These are phyloP conservation scores for Clarias pachynema DNA, from an alignment of 2,797 vertebrate genomes.

Conservation along the genomic window DNA sequence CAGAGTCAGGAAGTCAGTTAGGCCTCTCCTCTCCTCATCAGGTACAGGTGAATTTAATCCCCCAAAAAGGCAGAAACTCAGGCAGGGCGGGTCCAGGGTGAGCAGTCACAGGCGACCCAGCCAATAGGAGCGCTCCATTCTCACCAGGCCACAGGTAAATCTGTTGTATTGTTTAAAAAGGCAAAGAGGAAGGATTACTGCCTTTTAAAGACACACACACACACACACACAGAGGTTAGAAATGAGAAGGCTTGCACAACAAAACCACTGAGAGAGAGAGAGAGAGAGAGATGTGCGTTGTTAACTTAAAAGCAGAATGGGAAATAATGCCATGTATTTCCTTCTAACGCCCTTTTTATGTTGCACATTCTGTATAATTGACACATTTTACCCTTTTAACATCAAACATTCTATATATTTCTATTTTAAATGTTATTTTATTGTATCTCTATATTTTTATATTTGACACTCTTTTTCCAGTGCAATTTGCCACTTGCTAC, in stretches of 20 bases:
- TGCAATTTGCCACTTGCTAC: too few relatives aligned
- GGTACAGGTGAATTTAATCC: not conserved
- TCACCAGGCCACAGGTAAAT: not conserved
- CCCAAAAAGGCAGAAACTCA: constrained; percentile 11
- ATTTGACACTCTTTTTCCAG: too few relatives aligned
- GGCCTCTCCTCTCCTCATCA: too few relatives aligned
- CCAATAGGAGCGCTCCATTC: constrained; percentile 7
- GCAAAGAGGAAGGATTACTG: constrained; percentile 25
- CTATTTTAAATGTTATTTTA: too few relatives aligned
- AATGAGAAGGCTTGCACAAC: too few relatives aligned
- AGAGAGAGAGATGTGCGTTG: not conserved
- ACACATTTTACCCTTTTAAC: too few relatives aligned
- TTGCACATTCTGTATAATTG: too few relatives aligned
- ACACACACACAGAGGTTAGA: not conserved
- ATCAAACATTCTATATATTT: too few relatives aligned
- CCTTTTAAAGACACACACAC: constrained; percentile 34
- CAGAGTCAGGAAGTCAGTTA: not conserved
- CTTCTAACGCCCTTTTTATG: too few relatives aligned
- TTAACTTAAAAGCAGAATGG: too few relatives aligned
- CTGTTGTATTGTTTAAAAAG: constrained; percentile 37
- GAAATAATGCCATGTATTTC: too few relatives aligned
- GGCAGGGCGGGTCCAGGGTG: not conserved
- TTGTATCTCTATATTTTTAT: too few relatives aligned
- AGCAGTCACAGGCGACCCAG: not conserved
- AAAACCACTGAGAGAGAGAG: not conserved